These are phyloP conservation scores for Formica aserva DNA, from an alignment of 2,888 invertebrate genomes.

Conservation along the genomic window DNA sequence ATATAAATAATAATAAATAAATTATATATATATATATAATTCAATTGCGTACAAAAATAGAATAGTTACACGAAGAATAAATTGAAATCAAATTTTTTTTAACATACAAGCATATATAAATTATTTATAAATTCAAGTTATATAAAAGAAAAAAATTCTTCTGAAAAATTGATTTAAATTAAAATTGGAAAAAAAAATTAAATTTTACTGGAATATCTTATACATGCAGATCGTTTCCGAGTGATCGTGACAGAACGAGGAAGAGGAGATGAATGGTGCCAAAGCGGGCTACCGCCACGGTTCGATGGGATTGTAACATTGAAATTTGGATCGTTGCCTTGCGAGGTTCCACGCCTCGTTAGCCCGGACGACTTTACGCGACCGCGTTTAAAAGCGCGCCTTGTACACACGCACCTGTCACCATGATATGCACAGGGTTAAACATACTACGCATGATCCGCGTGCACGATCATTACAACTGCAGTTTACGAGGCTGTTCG, in stretches of 20 bases:
- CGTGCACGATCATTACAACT: conserved; percentile 4
- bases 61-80: not conserved
- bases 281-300: not conserved
- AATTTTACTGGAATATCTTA: not conserved
- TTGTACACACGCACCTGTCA: conserved; percentile 48
- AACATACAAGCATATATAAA: not conserved
- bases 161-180: not conserved
- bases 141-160: not conserved
- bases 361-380: conserved; percentile 38
- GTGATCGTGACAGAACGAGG: conserved; percentile 51
- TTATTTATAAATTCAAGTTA: not conserved
- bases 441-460: conserved; percentile 52
- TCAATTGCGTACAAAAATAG: not conserved
- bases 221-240: not conserved
- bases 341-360: conserved; percentile 51
- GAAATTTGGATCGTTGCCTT: conserved; percentile 60
- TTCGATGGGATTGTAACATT: conserved; percentile 24
- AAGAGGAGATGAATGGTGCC: conserved; percentile 13
- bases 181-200: not conserved
- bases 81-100: not conserved
- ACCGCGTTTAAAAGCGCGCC: conserved; percentile 53
- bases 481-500: not conserved
- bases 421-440: conserved; percentile 6
- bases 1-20: not conserved
- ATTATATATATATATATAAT: not conserved